These are phyloP conservation scores for Epicauta chinensis DNA, from an alignment of 1,140 invertebrate species.

Conservation along the genomic window DNA sequence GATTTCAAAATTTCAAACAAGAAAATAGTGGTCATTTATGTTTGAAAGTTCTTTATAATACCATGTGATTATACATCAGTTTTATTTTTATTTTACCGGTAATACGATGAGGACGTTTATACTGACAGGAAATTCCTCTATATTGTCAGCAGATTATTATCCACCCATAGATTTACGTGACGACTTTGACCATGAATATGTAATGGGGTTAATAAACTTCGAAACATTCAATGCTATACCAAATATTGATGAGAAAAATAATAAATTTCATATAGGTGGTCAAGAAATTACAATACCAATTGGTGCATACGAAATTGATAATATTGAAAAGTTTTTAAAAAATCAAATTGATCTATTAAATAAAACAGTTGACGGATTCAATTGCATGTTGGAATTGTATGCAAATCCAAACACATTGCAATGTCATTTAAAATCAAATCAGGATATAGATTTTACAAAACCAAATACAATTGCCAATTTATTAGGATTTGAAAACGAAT, in stretches of 20 bases:
- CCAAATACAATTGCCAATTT: conserved; percentile 16
- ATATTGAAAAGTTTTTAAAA: conserved; percentile 10
- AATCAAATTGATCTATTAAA: conserved; percentile 1
- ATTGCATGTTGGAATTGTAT: background rate
- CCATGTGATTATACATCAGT: background rate
- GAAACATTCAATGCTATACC: conserved; percentile 19
- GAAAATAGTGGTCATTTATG: conserved; percentile 23
- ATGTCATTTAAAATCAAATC: conserved; percentile 12
- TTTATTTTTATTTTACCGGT: background rate
- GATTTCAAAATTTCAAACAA: conserved; percentile 9
- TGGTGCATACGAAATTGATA: conserved; percentile 17
- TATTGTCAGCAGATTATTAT: conserved; percentile 9
- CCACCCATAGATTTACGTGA: conserved; percentile 13
- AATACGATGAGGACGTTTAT: conserved; percentile 5
- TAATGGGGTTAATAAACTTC: conserved; percentile 13
- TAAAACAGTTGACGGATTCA: too few species aligned
- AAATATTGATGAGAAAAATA: conserved; percentile 16
- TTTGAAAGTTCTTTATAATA: conserved; percentile 11
- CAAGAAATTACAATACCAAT: conserved; percentile 12
- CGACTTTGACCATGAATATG: conserved; percentile 6
- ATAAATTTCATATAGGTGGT: conserved; percentile 14
- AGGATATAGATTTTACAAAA: conserved; percentile 21
- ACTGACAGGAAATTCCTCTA: conserved; percentile 7
- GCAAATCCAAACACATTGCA: conserved; percentile 24
- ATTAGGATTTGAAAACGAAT: conserved; percentile 19